Conservation (phyloP, 2,888 invertebrate genomes). For the Lordiphosa fenestrarum region DNA sequence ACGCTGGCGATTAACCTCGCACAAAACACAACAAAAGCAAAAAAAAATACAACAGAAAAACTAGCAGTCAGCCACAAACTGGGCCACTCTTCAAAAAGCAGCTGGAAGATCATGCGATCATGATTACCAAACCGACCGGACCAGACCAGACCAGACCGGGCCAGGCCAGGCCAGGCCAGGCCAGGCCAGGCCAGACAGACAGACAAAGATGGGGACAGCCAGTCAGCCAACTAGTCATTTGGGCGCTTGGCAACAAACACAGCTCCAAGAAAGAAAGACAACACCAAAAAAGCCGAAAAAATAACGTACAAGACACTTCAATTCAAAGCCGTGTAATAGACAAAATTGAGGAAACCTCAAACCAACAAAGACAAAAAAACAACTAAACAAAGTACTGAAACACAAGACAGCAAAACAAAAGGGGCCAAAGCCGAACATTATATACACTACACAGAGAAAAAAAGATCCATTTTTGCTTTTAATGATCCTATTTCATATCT, state of each 20-base stretch:
- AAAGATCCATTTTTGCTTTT: no score
- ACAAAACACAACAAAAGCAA: constrained; percentile 39
- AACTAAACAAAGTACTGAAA: neutral
- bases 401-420: neutral
- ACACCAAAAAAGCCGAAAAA: constrained; percentile 1
- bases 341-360: constrained; percentile 53
- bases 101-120: constrained; percentile 58
- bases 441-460: constrained; percentile 1
- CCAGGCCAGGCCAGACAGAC: neutral
- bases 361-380: constrained; percentile 3
- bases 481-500: no score
- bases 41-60: constrained; percentile 8
- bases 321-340: constrained; percentile 53
- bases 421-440: constrained; percentile 13
- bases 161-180: neutral
- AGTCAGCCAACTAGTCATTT: constrained; percentile 48
- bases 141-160: constrained; percentile 14
- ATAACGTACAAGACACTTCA: constrained; percentile 53
- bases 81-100: constrained; percentile 52
- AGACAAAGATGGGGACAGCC: constrained; percentile 25
- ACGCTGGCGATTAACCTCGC: constrained; percentile 62
- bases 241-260: constrained; percentile 65
- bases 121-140: constrained; percentile 53
- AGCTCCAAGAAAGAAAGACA: constrained; percentile 9
- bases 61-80: constrained; percentile 21